Conservation (phyloP, 2,888 invertebrate genomes). For the Aethes cnicana region DNA sequence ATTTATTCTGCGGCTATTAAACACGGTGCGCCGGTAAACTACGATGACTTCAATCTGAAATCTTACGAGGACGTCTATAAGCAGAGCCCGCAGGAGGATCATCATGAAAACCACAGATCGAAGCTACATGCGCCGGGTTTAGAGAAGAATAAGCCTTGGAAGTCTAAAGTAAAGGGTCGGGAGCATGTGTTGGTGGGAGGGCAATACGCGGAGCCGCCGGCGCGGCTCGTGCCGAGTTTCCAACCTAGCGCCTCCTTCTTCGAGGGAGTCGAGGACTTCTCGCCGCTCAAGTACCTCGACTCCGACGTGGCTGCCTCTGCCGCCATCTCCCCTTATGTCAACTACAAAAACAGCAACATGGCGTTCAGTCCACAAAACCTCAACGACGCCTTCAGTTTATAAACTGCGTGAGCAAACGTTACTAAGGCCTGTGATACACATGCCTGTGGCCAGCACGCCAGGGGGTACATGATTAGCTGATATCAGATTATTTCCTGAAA, state of each 20-base stretch:
- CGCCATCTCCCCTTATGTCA: slow-evolving; percentile 64
- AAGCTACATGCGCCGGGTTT: slow-evolving; percentile 41
- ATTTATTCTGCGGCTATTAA: slow-evolving; percentile 39
- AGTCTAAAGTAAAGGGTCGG: slow-evolving; percentile 38
- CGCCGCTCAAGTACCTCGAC: slow-evolving; percentile 44
- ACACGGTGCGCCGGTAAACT: slow-evolving; percentile 34
- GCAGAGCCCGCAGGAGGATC: slow-evolving; percentile 37
- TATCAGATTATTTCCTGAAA: no score
- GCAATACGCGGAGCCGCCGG: slow-evolving; percentile 72
- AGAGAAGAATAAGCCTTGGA: slow-evolving; percentile 47
- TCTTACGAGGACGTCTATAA: slow-evolving; percentile 44
- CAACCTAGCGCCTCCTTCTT: slow-evolving; percentile 46
- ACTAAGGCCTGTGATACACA: no score
- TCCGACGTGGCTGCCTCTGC: slow-evolving; percentile 49
- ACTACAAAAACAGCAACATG: slow-evolving; percentile 73
- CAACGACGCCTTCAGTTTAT: slow-evolving; percentile 76
- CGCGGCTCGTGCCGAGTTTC: slow-evolving; percentile 52
- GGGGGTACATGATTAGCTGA: no score
- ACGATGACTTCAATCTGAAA: slow-evolving; percentile 42
- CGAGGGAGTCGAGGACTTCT: slow-evolving; percentile 47
- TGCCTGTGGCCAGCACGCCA: no score
- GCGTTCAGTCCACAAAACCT: slow-evolving; percentile 76
- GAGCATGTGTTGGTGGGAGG: slow-evolving; percentile 60
- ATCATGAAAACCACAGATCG: slow-evolving; percentile 43
- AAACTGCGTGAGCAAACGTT: no score